phyloP scores from a whole-genome alignment of 2,113 vertebrate genomes.

The Varanus komodoensis region DNA sequence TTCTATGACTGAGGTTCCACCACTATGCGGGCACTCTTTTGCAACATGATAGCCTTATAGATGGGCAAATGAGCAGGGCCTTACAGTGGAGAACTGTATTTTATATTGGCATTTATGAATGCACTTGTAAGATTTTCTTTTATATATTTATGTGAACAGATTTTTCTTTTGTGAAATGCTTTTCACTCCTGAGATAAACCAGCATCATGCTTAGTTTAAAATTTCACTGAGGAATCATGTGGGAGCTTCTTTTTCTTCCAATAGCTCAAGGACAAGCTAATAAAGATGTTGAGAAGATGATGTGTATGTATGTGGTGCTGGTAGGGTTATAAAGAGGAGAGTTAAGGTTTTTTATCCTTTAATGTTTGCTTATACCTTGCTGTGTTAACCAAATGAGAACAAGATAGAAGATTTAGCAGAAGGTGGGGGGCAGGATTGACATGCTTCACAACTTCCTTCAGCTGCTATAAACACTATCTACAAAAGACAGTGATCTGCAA shows the following conservation, averaged over 20 bases:
- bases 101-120: background rate
- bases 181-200: background rate
- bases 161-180: background rate
- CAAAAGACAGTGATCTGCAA: background rate
- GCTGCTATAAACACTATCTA: background rate
- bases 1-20: too few relatives aligned
- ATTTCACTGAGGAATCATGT: background rate
- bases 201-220: background rate
- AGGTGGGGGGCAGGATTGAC: too few relatives aligned
- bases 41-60: too few relatives aligned
- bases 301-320: too few relatives aligned
- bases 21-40: too few relatives aligned
- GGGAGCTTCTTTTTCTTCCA: background rate
- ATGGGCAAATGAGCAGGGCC: background rate
- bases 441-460: background rate
- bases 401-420: background rate
- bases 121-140: background rate
- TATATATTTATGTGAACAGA: background rate
- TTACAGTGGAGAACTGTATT: background rate
- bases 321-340: background rate
- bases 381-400: slow-evolving; percentile 18
- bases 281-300: too few relatives aligned
- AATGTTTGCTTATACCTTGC: background rate
- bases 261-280: background rate
- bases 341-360: background rate